These are phyloP conservation scores for Chesias legatella DNA, from an alignment of 2,888 invertebrate species.

Conservation along the genomic window DNA sequence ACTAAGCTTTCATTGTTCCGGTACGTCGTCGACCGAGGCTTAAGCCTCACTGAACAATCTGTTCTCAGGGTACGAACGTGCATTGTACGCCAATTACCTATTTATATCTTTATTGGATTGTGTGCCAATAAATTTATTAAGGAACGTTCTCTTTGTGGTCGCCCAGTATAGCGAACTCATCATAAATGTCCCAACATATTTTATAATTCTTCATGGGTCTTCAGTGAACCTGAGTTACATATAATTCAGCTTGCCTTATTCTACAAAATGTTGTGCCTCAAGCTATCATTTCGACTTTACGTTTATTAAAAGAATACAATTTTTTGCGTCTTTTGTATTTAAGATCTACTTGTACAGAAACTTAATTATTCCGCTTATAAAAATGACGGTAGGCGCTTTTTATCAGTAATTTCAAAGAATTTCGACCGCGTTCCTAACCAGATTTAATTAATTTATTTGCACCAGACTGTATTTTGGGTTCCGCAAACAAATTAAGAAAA, in stretches of 20 bases:
- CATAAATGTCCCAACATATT: conserved; percentile 16
- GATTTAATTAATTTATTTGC: conserved; percentile 44
- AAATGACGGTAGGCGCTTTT: too few relatives aligned
- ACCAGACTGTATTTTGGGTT: conserved; percentile 40
- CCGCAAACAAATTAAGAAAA: too few relatives aligned
- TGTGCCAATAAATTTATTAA: conserved; percentile 31
- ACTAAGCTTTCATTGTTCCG: conserved; percentile 45
- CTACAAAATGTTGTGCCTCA: too few relatives aligned
- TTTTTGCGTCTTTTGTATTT: too few relatives aligned
- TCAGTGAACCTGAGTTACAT: neutral
- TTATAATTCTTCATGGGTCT: conserved; percentile 6
- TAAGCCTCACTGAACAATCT: conserved; percentile 39
- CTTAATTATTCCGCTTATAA: too few relatives aligned
- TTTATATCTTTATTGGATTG: conserved; percentile 33
- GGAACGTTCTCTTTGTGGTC: conserved; percentile 23
- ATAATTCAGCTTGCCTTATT: too few relatives aligned
- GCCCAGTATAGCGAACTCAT: conserved; percentile 25
- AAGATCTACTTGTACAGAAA: too few relatives aligned
- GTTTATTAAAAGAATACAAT: too few relatives aligned
- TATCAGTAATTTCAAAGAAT: conserved; percentile 26
- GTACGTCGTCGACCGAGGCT: conserved; percentile 34
- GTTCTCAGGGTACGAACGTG: conserved; percentile 36
- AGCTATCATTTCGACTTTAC: too few relatives aligned
- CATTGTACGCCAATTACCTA: conserved; percentile 36
- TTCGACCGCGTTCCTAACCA: conserved; percentile 28